Conservation (phyloP, 1,140 invertebrate species). For the Phymastichus coffea region DNA sequence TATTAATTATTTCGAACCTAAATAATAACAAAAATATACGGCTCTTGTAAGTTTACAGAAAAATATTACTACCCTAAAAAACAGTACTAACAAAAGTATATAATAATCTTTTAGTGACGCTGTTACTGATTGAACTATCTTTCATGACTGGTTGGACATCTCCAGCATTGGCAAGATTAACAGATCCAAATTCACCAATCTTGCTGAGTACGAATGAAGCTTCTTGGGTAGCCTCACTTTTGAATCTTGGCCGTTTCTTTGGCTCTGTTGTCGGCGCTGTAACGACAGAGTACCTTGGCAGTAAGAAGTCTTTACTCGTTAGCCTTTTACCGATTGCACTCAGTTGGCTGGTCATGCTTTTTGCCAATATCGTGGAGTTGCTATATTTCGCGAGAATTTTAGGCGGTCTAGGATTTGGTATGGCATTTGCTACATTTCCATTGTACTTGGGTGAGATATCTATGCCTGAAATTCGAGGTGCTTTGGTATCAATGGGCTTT, state of each 20-base stretch:
- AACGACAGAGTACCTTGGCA: slow-evolving; percentile 59
- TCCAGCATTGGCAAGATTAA: slow-evolving; percentile 58
- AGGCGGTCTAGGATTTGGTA: slow-evolving; percentile 66
- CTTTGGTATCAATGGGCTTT: slow-evolving; percentile 51
- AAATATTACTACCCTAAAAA: too few relatives aligned
- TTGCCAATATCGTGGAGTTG: slow-evolving; percentile 53
- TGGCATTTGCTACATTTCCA: slow-evolving; percentile 65
- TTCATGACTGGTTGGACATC: slow-evolving; percentile 58
- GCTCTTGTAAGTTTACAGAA: too few relatives aligned
- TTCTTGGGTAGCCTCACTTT: slow-evolving; percentile 59
- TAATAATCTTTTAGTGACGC: slow-evolving; percentile 35
- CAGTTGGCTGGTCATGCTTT: slow-evolving; percentile 63
- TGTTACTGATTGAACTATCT: slow-evolving; percentile 42
- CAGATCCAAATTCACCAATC: slow-evolving; percentile 52
- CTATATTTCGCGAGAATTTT: slow-evolving; percentile 60
- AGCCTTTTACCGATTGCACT: slow-evolving; percentile 62
- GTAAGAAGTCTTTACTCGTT: slow-evolving; percentile 64
- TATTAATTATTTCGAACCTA: neutral
- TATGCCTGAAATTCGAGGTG: slow-evolving; percentile 63
- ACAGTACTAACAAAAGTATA: neutral
- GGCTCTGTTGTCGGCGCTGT: slow-evolving; percentile 47
- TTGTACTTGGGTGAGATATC: slow-evolving; percentile 68
- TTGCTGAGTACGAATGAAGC: slow-evolving; percentile 60
- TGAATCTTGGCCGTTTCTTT: slow-evolving; percentile 52
- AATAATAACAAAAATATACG: too few relatives aligned